A percentile compares a stretch with the other conserved stretches of the same genome.
Evolutionary conservation across 2,888 invertebrate species (phyloP).

Genomic region (Clepsis dumicolana): DNA sequence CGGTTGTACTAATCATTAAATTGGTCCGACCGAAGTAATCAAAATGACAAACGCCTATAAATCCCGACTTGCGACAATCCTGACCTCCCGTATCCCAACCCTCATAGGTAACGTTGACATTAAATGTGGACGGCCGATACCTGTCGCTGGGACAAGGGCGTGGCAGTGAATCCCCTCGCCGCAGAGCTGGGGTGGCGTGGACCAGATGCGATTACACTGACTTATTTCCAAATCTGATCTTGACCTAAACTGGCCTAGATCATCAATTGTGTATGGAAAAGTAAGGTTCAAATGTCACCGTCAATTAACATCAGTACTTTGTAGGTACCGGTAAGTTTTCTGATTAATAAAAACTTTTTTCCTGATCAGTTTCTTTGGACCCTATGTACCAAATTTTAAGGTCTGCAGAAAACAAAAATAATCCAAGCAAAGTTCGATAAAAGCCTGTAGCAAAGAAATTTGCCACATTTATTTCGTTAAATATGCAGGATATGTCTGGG

Average conservation of each 20-base stretch:
- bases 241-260: conserved; percentile 63
- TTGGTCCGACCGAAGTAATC: too few species aligned
- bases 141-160: conserved; percentile 31
- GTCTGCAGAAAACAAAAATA: too few species aligned
- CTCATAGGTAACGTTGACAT: conserved; percentile 21
- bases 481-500: too few species aligned
- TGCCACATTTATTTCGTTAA: too few species aligned
- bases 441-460: too few species aligned
- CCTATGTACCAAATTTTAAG: too few species aligned
- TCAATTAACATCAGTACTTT: too few species aligned
- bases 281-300: background rate
- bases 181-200: conserved; percentile 50
- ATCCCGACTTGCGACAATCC: background rate
- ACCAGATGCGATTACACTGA: conserved; percentile 67
- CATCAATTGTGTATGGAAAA: conserved; percentile 44
- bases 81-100: background rate
- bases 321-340: too few species aligned
- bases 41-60: background rate
- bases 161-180: conserved; percentile 32
- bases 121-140: conserved; percentile 14
- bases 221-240: conserved; percentile 73
- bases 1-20: too few species aligned
- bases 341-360: too few species aligned
- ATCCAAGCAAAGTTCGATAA: too few species aligned
- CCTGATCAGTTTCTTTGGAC: background rate